phyloP scores from a whole-genome alignment of 2,888 invertebrate species.

The Oeneis ivallda region DNA sequence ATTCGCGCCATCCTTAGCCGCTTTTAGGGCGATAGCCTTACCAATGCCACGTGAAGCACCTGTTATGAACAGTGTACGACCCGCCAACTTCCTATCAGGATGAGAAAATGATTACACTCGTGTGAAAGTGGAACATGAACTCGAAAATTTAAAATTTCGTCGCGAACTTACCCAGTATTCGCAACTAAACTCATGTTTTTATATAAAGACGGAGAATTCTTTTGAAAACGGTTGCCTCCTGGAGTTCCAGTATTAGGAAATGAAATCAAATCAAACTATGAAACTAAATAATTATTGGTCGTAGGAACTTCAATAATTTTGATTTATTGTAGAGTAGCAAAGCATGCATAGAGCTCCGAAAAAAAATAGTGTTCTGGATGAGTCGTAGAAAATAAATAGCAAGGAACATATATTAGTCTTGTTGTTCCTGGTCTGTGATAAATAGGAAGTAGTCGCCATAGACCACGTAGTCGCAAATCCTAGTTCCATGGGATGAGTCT shows the following conservation, averaged over 20 bases:
- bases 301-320: no score
- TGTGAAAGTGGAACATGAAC: conserved; percentile 37
- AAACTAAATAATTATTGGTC: no score
- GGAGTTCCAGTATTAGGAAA: background rate
- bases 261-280: no score
- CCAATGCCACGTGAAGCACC: conserved; percentile 99
- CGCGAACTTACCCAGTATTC: conserved; percentile 69
- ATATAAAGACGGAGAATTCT: background rate
- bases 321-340: no score
- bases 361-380: no score
- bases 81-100: conserved; percentile 83
- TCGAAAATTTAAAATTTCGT: conserved; percentile 20
- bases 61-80: conserved; percentile 95
- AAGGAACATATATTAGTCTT: no score
- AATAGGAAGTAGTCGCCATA: no score
- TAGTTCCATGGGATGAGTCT: no score
- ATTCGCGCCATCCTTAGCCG: conserved; percentile 95
- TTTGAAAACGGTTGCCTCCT: background rate
- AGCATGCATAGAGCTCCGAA: no score
- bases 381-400: no score
- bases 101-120: conserved; percentile 29
- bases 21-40: conserved; percentile 95
- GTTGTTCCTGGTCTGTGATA: no score
- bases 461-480: no score
- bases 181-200: conserved; percentile 70